These are phyloP conservation scores for Aphidius ervi DNA, from an alignment of 1,140 invertebrate species.

Conservation along the genomic window DNA sequence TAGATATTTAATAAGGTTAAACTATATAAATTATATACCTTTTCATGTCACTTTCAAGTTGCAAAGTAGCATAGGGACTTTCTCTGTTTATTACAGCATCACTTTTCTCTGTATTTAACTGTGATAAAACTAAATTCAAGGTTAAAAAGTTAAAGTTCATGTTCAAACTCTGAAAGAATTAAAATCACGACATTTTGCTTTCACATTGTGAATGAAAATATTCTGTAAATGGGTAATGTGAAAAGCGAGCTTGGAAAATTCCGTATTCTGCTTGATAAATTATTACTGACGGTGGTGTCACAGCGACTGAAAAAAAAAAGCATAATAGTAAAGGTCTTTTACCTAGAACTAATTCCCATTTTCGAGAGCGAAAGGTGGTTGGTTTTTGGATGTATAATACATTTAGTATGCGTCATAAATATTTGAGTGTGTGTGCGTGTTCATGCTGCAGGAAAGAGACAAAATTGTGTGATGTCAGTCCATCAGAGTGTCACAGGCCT, in stretches of 20 bases:
- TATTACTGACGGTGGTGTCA: slow-evolving; percentile 15
- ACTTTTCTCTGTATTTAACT: too few relatives aligned
- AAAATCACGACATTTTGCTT: slow-evolving; percentile 18
- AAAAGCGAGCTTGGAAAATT: slow-evolving; percentile 6
- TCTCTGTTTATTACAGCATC: too few relatives aligned
- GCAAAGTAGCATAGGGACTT: not conserved
- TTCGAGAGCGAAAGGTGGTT: slow-evolving; percentile 18
- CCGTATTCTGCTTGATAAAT: slow-evolving; percentile 14
- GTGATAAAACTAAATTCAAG: slow-evolving; percentile 6
- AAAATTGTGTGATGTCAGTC: slow-evolving; percentile 19
- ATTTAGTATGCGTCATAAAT: too few relatives aligned
- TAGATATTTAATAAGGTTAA: too few relatives aligned
- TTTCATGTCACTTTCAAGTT: too few relatives aligned
- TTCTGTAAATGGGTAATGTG: not conserved
- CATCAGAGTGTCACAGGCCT: slow-evolving; percentile 16
- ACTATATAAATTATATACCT: too few relatives aligned
- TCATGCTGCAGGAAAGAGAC: too few relatives aligned
- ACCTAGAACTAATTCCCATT: not conserved
- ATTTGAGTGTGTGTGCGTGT: not conserved
- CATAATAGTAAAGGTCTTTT: not conserved
- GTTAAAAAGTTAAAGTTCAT: slow-evolving; percentile 7
- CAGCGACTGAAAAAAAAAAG: not conserved
- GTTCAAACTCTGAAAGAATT: slow-evolving; percentile 14
- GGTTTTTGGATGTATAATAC: slow-evolving; percentile 4
- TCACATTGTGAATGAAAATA: slow-evolving; percentile 6